Base-by-base conservation (phyloP, 2,113 vertebrate species). In the Oenanthe oenanthe region DNA sequence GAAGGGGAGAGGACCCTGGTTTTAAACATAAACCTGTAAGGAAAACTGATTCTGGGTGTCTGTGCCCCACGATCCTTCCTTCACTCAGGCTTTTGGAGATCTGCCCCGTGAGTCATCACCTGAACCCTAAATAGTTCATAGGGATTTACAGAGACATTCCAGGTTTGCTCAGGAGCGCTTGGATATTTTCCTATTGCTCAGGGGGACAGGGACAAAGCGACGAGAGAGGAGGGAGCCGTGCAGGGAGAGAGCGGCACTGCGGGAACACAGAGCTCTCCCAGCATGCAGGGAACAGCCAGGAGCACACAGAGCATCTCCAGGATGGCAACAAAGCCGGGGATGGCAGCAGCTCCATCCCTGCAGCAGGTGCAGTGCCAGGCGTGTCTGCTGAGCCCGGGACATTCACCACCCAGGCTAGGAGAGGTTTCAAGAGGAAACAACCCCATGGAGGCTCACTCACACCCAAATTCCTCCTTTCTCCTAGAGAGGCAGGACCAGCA, bases 381-480 rank as follows among this genome's bases (percentile, higher is more conserved):
- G 9, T 31, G 70, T 4, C 70, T 26, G 74, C 67, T 40, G 63
- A 12, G 65, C 61, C 51, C 0, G 0, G 45, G 80, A 16, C 62
- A 2, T 13, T 38, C 3, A 3, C 34, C 6, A 13, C 24, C 47
- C 58, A 4, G 32, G 54, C 67, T 54, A 42, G 74, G 62, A 73
- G 63, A 32, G 56, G 62, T 14, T 80, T 88, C 22, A 6, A 9
- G 76, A 67, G 65, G 87, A 51, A 73, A 38, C 43, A 43, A 56
- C 65, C 73, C 76, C 66, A 5, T 13, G 48, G 47, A 48, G 2
- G 0, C 29, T 93, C 43, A 8, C 32, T 91, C n/a, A 3, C 31
- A 38, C 53, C 85, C 40, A 12, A 85, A 94, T 78, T 66, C 89
- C 38, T 81, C 62, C 43, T 73, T 87, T 92, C 75, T 92, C 86